Percentiles rank a stretch among this genome's conserved stretches.
Conservation (phyloP, 2,888 invertebrate genomes). For the Nezara viridula region DNA sequence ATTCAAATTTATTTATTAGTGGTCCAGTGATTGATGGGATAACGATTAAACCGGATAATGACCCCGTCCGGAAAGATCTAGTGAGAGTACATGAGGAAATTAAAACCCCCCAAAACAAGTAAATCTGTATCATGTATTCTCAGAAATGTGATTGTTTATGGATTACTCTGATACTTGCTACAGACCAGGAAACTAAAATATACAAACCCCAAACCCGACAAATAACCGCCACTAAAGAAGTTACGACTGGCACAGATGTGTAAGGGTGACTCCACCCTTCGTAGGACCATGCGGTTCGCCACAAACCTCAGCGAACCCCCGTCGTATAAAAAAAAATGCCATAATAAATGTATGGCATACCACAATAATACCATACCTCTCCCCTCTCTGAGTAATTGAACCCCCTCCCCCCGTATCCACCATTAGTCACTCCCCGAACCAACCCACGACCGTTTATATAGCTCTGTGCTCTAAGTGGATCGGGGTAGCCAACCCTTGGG, state of each 20-base stretch:
- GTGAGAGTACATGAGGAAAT: no score
- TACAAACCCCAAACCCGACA: slow-evolving; percentile 8
- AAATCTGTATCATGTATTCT: neutral
- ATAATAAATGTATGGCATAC: slow-evolving; percentile 45
- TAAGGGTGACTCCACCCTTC: slow-evolving; percentile 37
- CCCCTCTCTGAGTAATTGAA: neutral
- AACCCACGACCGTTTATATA: slow-evolving; percentile 51
- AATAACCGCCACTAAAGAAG: slow-evolving; percentile 38
- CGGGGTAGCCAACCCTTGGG: neutral
- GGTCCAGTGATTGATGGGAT: no score
- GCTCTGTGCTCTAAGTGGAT: slow-evolving; percentile 44
- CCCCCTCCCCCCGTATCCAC: slow-evolving; percentile 6
- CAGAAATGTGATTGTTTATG: neutral
- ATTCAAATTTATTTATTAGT: no score
- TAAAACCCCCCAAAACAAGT: no score
- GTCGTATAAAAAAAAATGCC: slow-evolving; percentile 4
- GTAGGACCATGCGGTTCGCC: slow-evolving; percentile 11
- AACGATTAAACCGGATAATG: no score
- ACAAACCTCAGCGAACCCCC: neutral
- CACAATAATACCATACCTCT: slow-evolving; percentile 2
- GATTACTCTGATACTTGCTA: neutral
- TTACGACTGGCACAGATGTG: slow-evolving; percentile 24
- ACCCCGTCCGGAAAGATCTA: no score
- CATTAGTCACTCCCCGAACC: slow-evolving; percentile 55
- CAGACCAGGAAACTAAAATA: neutral